Conservation (phyloP, 2,888 invertebrate species). For the Timema podura region DNA sequence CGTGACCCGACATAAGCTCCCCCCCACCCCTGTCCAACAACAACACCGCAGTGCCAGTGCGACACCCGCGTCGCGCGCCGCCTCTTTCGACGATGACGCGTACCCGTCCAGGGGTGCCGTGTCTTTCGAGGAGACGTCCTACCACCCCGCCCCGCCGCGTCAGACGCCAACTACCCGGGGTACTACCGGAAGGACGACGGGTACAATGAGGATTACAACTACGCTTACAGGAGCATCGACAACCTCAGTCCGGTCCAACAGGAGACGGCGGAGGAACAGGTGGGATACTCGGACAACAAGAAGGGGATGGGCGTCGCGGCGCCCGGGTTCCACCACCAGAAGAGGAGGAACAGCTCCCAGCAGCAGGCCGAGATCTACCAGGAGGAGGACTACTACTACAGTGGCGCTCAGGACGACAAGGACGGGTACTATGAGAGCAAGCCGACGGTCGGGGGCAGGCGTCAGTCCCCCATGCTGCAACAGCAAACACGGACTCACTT, state of each 20-base stretch:
- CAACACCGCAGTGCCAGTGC: conserved; percentile 37
- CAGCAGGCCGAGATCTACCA: neutral
- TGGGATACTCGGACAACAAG: conserved; percentile 4
- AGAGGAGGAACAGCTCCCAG: conserved; percentile 8
- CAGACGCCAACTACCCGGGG: too few relatives aligned
- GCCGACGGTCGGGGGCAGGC: too few relatives aligned
- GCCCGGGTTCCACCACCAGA: conserved; percentile 13
- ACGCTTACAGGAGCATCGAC: conserved; percentile 65
- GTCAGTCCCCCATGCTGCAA: conserved; percentile 36
- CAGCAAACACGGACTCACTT: conserved; percentile 51
- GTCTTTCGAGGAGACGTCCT: neutral
- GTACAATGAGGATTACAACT: conserved; percentile 67
- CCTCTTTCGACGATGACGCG: too few relatives aligned
- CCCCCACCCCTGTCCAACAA: conserved; percentile 53
- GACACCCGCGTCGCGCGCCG: conserved; percentile 17
- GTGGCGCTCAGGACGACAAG: conserved; percentile 24
- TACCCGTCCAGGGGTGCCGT: neutral
- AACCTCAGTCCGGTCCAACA: conserved; percentile 47
- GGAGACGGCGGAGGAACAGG: conserved; percentile 29
- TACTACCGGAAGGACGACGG: conserved; percentile 41
- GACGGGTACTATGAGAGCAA: conserved; percentile 35
- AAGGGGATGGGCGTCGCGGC: neutral
- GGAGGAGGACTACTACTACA: conserved; percentile 36
- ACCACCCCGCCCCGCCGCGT: neutral
- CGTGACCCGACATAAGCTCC: conserved; percentile 43